Conservation (phyloP, 2,888 invertebrate genomes). For the Odiellus spinosus region DNA sequence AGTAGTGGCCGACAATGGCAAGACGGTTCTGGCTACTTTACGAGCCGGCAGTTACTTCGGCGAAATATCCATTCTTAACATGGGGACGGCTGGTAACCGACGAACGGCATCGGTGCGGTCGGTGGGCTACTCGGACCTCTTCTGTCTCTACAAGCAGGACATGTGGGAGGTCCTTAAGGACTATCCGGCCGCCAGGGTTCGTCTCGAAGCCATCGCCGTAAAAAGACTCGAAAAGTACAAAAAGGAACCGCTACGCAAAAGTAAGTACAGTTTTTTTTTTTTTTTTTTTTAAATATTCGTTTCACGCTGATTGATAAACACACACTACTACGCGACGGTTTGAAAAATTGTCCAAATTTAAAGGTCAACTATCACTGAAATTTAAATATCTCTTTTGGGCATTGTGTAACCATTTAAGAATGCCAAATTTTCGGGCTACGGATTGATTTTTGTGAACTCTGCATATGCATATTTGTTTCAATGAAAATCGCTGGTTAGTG, state of each 20-base stretch:
- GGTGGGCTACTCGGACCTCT: constrained; percentile 96
- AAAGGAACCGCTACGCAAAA: constrained; percentile 80
- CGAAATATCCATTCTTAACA: constrained; percentile 98
- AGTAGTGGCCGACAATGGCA: constrained; percentile 87
- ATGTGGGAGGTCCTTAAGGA: constrained; percentile 97
- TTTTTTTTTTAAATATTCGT: too few relatives aligned
- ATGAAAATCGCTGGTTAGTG: too few relatives aligned
- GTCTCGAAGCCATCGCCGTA: constrained; percentile 91
- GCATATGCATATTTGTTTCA: too few relatives aligned
- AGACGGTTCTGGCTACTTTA: constrained; percentile 88
- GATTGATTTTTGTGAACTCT: too few relatives aligned
- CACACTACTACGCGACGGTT: too few relatives aligned
- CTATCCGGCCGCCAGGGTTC: constrained; percentile 43
- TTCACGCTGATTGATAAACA: too few relatives aligned
- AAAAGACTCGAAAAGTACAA: constrained; percentile 95
- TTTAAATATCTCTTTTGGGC: too few relatives aligned
- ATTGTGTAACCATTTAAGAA: too few relatives aligned
- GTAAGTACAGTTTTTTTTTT: constrained; percentile 38
- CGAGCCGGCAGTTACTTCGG: constrained; percentile 99
- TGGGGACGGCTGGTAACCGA: constrained; percentile 98
- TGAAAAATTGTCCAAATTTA: too few relatives aligned
- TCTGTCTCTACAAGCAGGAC: constrained; percentile 92
- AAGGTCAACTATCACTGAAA: too few relatives aligned
- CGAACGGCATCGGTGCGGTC: constrained; percentile 95
- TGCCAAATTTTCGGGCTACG: too few relatives aligned